These are phyloP conservation scores for Tretioscincus oriximinensis DNA, from an alignment of 2,113 vertebrate species.

Conservation along the genomic window DNA sequence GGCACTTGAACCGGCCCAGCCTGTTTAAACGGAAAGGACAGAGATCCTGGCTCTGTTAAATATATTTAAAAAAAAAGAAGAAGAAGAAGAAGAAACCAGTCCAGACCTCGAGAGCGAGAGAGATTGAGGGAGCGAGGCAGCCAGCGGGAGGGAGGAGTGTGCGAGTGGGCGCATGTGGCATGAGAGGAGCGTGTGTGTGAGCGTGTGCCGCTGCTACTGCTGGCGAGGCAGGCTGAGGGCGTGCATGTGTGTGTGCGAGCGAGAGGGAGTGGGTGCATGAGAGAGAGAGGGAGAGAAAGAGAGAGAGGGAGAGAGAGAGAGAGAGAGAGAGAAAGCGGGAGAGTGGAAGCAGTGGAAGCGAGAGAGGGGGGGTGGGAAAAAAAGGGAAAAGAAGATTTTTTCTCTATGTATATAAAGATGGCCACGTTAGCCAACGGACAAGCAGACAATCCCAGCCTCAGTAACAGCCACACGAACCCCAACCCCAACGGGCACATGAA, in stretches of 20 bases:
- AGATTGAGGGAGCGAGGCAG: constrained; percentile 73
- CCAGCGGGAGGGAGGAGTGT: constrained; percentile 22
- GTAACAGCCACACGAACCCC: constrained; percentile 87
- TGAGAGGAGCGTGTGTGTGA: constrained; percentile 60
- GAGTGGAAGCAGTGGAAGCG: constrained; percentile 20
- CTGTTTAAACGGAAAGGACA: constrained; percentile 99
- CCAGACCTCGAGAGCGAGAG: constrained; percentile 65
- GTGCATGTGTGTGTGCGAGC: constrained; percentile 55
- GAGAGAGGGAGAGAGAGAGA: constrained; percentile 4
- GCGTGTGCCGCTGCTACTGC: constrained; percentile 3
- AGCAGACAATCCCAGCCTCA: constrained; percentile 93
- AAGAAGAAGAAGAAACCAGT: neutral
- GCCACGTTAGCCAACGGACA: constrained; percentile 99
- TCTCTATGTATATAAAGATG: constrained; percentile 95
- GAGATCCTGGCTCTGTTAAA: constrained; percentile 88
- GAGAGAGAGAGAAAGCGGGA: constrained; percentile 43
- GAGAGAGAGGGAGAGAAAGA: neutral
- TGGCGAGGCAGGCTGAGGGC: constrained; percentile 23
- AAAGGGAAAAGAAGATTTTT: constrained; percentile 77
- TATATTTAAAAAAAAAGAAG: constrained; percentile 79
- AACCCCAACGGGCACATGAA: constrained; percentile 97
- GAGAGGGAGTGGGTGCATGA: constrained; percentile 42
- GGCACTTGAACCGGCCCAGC: constrained; percentile 84
- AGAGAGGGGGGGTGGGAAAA: constrained; percentile 71
- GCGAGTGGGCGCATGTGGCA: constrained; percentile 61